Percentiles rank a stretch among this genome's conserved stretches.
Evolutionary conservation across 1,140 invertebrate species (phyloP).

Genomic region (Trichonephila inaurata): DNA sequence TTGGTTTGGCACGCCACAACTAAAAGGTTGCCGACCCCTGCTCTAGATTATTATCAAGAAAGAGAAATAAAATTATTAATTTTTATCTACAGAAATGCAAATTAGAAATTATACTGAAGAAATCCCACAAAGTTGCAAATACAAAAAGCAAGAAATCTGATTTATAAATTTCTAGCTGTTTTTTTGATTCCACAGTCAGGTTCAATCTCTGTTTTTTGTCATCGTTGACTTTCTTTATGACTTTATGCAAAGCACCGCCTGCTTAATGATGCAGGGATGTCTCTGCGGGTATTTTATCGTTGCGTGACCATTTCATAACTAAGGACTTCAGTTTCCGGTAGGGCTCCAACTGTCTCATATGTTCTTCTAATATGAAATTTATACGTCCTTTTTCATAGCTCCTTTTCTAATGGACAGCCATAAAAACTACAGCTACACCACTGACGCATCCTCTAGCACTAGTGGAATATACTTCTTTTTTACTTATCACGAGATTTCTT

Average conservation of each 20-base stretch:
- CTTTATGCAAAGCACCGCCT: constrained; percentile 5
- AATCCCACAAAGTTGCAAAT: no score
- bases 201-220: background rate
- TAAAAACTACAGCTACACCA: background rate
- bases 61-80: no score
- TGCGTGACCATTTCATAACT: constrained; percentile 24
- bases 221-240: background rate
- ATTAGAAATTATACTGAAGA: no score
- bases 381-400: constrained; percentile 15
- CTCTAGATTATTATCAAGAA: no score
- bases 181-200: background rate
- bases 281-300: constrained; percentile 11
- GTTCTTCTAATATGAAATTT: constrained; percentile 12
- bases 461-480: no score
- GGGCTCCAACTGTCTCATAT: background rate
- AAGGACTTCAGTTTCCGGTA: constrained; percentile 14
- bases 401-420: background rate
- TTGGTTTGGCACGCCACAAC: no score
- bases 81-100: no score
- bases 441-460: background rate
- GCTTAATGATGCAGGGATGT: background rate
- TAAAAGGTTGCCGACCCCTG: no score
- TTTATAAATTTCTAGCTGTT: background rate
- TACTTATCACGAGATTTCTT: no score
- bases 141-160: background rate